Base-by-base conservation (phyloP, 2,888 invertebrate genomes). In the Lepidonotus clava region DNA sequence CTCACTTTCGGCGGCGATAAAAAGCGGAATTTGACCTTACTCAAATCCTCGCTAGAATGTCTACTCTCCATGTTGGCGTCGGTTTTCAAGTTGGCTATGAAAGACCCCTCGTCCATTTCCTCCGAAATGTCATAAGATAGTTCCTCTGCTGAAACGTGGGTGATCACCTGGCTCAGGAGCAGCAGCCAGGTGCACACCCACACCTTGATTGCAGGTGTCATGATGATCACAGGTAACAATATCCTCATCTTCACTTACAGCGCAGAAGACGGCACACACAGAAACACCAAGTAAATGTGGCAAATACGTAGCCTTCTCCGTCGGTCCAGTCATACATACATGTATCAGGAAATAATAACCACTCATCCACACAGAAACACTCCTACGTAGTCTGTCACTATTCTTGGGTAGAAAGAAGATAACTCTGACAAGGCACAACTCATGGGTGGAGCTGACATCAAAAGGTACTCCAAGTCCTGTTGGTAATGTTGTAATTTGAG, bases 1-100 rank as follows among this genome's bases (percentile, higher is more conserved):
- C 53, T 56, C 18, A 86, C 85, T 11, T 84, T 66, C 38, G 88
- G 85, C 56, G 80, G 86, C 4, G 67, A 84, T n/a, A 89, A 84
- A 51, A 90, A 89, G 5, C 87, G 84, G 80, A 90, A 90, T 53
- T 66, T 86, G 18, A 89, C 32, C 77, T 87, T 46, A 14, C 53
- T 61, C 8, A 89, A 53, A 0, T 53, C 83, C n/a, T 76, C 40
- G 0, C 67, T 6, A 24, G 85, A 66, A 56, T 89, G 88, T n/a
- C 80, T 28, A 21, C 80, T 41, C 38, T 56, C 71, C 18, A 89
- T 87, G 51, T 87, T 71, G 21, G 88, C 88, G 46, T 89, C 89
- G 38, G 46, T 56, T 61, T 83, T 77, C 38, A 90, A 71, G 86
- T 88, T 88, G 5, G 89, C 90, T 34, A 90, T 87, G 76, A 86